Conservation (phyloP, 1,140 invertebrate species). For the Trichonephila clavata region DNA sequence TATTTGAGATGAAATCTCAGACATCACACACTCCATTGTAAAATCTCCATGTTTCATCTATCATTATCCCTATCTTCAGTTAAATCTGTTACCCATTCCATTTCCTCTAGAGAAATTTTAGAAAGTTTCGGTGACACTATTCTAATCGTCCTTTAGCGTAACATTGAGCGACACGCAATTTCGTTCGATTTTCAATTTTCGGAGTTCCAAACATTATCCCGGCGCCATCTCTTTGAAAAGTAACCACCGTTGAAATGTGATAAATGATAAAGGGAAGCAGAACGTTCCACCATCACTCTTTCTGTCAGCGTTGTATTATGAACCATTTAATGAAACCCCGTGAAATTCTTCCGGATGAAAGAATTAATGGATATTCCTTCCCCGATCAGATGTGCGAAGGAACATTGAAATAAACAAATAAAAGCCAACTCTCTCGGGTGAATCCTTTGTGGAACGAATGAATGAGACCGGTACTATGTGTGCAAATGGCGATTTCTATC, state of each 20-base stretch:
- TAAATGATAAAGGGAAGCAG: background rate
- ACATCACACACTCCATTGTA: too few species aligned
- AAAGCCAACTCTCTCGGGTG: background rate
- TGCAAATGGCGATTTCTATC: background rate
- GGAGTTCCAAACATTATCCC: background rate
- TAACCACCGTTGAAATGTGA: slow-evolving; percentile 23
- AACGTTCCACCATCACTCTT: background rate
- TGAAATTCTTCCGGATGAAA: background rate
- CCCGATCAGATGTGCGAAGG: background rate
- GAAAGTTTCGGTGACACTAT: background rate
- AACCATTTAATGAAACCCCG: slow-evolving; percentile 31
- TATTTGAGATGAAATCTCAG: too few species aligned
- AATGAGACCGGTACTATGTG: background rate
- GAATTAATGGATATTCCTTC: slow-evolving; percentile 4
- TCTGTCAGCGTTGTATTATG: slow-evolving; percentile 3
- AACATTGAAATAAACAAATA: background rate
- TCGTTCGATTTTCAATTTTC: slow-evolving; percentile 33
- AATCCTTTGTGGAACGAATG: background rate
- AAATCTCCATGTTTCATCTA: too few species aligned
- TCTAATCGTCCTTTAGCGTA: background rate
- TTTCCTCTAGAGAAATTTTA: background rate
- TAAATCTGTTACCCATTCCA: too few species aligned
- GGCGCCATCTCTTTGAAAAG: slow-evolving; percentile 15
- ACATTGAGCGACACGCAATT: background rate
- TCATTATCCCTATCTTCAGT: too few species aligned